Evolutionary conservation across 1,140 invertebrate species (phyloP), one percentile per base, ranked within the genome.

Genomic region (honey bee (Apis mellifera)): DNA sequence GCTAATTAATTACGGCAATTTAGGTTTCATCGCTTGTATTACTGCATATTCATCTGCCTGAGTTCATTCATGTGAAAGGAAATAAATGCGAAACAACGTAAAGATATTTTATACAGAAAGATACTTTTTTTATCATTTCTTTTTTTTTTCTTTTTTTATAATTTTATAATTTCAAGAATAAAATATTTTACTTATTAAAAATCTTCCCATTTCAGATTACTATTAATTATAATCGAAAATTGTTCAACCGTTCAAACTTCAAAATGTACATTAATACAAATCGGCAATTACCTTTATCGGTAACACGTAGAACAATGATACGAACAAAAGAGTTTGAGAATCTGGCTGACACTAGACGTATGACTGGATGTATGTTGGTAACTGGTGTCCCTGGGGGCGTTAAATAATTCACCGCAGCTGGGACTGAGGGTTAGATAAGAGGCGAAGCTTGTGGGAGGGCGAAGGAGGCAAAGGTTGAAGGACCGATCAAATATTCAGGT

Each of bases 331-430:
- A 87, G 87, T 84, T 75, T 71, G 85, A 77, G 87, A 88, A 91
- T 91, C 83, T 90, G 82, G 78, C 84, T 79, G 83, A 88, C 85
- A 80, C 89, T 85, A 42, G 32, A 42, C 32, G 32, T 42, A 42
- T 42, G 32, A 42, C 32, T 83, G 70, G 82, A 82, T 84, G 78
- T 74, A 90, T 86, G 89, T 86, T 90, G 86, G 90, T 92, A 90
- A 92, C 90, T 85, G 86, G 83, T 86, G 86, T 93, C 90, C 90
- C 92, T 86, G 84, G 90, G 90, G 91, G 84, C 88, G 89, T 91
- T 94, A 92, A 94, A 94, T 94, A 93, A 94, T 94, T 94, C 92
- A 94, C 91, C 89, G 82, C 90, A 92, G 91, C 91, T 91, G 92
- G 92, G 91, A 91, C 89, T 85, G 87, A 85, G 86, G 92, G 85